Evolutionary conservation across 2,888 invertebrate species (phyloP).

Genomic region (Dione vanillae): DNA sequence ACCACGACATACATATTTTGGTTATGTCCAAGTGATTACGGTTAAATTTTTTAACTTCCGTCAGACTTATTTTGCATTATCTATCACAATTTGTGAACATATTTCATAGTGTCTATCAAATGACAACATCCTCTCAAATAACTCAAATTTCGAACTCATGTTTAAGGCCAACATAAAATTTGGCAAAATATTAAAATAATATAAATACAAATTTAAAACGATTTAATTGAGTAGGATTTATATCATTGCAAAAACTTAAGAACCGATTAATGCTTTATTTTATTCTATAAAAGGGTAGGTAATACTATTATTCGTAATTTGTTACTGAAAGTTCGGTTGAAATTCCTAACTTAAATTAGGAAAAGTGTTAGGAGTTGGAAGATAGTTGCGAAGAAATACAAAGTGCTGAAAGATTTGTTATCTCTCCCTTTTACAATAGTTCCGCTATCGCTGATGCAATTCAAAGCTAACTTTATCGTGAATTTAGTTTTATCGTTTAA

Average conservation of each 20-base stretch:
- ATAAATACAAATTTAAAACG: no score
- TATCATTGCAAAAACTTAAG: not conserved
- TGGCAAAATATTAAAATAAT: no score
- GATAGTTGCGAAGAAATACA: constrained; percentile 19
- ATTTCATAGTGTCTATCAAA: no score
- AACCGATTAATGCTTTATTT: not conserved
- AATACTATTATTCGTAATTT: constrained; percentile 8
- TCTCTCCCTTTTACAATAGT: not conserved
- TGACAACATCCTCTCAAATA: no score
- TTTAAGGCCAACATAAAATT: no score
- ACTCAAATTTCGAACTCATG: no score
- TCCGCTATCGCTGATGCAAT: not conserved
- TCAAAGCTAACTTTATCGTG: not conserved
- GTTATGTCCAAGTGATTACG: no score
- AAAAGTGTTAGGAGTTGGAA: constrained; percentile 14
- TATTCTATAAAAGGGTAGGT: not conserved
- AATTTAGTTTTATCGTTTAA: not conserved
- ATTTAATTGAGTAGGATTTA: no score
- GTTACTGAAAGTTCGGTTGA: not conserved
- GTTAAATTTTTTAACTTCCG: no score
- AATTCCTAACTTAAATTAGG: constrained; percentile 16
- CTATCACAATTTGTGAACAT: no score
- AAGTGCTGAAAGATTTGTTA: constrained; percentile 21
- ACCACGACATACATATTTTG: no score
- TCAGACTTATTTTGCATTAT: no score